Base-by-base conservation (phyloP, 2,113 vertebrate genomes). In the Passer montanus region DNA sequence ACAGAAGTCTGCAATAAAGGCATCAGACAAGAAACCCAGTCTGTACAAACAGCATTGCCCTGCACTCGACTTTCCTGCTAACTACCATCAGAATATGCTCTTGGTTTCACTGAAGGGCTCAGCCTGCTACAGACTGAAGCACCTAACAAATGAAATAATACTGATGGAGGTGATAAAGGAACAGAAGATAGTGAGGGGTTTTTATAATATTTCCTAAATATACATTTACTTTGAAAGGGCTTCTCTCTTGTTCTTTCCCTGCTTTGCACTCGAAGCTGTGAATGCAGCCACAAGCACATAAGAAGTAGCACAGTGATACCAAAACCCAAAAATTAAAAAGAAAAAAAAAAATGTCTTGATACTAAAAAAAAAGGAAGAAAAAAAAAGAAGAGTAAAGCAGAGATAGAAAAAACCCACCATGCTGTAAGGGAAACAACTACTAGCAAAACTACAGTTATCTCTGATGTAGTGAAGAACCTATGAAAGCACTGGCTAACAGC, bases 1-100 rank as follows among this genome's bases (percentile, higher is more conserved):
- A 78, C 3, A 39, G 23, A 94, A 73, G 46, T 43, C 76, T 52
- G 64, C 39, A 91, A 55, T 58, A 63, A 90, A 82, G 72, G 70
- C 53, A 90, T 81, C 50, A 76, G 76, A 87, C 60, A 94, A 94
- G 70, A 94, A 68, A 81, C 17, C 19, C 47, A 87, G 24, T 74
- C 52, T 60, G 35, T 17, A 26, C 33, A 87, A 95, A 79, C 10
- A 82, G 56, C 55, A 44, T 3, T 66, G 39, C 24, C 67, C 88
- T 90, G 90, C 46, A 55, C 89, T 76, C 86, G 80, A 89, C 31
- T 63, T 55, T 79, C n/a, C 19, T 46, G 80, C 47, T 41, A 41
- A 41, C 39, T 94, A 30, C 58, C 43, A 1, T 49, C n/a, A 52
- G 55, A 84, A 91, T 88, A 19, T 62, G 28, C 31, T 88, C 10